phyloP scores from a whole-genome alignment of 2,113 vertebrate genomes.

The Prunella himalayana region DNA sequence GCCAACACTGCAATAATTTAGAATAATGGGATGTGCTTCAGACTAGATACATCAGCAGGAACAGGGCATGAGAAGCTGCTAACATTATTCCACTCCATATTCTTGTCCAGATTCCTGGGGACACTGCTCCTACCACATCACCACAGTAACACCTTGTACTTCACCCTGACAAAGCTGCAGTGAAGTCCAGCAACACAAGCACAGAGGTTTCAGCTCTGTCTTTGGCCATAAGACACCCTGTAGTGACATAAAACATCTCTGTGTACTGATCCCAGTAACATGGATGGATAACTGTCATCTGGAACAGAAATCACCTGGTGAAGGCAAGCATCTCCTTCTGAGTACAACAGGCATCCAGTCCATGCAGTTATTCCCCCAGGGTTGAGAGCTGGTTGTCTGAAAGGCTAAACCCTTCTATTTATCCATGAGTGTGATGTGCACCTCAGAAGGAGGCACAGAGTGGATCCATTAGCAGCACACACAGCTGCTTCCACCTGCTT shows the following conservation, averaged over 20 bases:
- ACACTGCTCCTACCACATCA: neutral
- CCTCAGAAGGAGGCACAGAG: neutral
- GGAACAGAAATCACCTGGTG: neutral
- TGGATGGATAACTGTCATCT: neutral
- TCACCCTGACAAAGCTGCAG: neutral
- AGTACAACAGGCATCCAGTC: neutral
- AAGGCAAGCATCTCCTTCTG: neutral
- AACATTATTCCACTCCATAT: neutral
- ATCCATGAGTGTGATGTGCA: neutral
- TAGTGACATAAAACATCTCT: neutral
- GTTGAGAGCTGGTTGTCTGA: neutral
- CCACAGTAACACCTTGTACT: neutral
- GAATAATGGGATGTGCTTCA: neutral
- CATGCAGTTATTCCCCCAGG: rapidly evolving
- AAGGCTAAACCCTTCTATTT: neutral
- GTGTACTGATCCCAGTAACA: neutral
- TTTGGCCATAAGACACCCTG: neutral
- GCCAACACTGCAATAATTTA: neutral
- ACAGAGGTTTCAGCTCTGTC: neutral
- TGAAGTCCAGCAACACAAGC: neutral
- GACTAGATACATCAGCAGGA: neutral
- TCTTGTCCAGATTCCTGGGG: neutral
- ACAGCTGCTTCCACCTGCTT: neutral
- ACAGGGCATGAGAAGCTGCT: neutral
- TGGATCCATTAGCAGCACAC: neutral